Base-by-base conservation (phyloP, 2,888 invertebrate species). In the Drosophila paracracens region DNA sequence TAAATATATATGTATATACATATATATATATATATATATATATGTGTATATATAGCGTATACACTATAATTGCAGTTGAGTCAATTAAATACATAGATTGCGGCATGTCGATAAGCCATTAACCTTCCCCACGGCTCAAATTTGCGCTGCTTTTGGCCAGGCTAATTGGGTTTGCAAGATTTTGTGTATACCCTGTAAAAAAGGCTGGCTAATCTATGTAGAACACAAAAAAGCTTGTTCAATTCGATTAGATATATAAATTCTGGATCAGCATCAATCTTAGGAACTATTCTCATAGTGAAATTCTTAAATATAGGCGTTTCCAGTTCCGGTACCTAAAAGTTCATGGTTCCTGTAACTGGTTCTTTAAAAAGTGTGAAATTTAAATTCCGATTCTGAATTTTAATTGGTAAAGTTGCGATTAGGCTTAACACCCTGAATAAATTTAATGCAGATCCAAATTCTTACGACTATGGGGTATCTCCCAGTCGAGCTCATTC, bases 21-120 rank as follows among this genome's bases (percentile, higher is more conserved):
- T 65, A 31, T 65, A 16, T 58, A 51, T n/a, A 56, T 31, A 38
- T 59, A 16, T 61, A 46, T 65, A 31, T 65, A 16, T 58, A 13
- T 62, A 18, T 57, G 27, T 53, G 16, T 60, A 35, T 68, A 59
- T 74, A 66, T 69, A 58, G 35, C 72, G 73, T 74, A 72, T 88
- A 87, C 65, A 84, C 88, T 85, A 89, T 88, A 88, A 89, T 88
- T 88, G 87, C 90, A 89, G 88, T 76, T 74, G 82, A 88, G 90
- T 90, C 88, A 88, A 88, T 88, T 88, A 88, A 88, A 88, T 86
- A 89, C 85, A 86, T 88, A 88, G 88, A 90, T 88, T 86, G 86
- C 81, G 83, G 86, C 86, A 81, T 88, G 88, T 87, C 88, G 90
- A 87, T 89, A 87, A 89, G 87, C 60, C 90, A 89, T 83, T 87